These are phyloP conservation scores for Pitangus sulphuratus DNA, from an alignment of 2,797 vertebrate species.

Conservation along the genomic window DNA sequence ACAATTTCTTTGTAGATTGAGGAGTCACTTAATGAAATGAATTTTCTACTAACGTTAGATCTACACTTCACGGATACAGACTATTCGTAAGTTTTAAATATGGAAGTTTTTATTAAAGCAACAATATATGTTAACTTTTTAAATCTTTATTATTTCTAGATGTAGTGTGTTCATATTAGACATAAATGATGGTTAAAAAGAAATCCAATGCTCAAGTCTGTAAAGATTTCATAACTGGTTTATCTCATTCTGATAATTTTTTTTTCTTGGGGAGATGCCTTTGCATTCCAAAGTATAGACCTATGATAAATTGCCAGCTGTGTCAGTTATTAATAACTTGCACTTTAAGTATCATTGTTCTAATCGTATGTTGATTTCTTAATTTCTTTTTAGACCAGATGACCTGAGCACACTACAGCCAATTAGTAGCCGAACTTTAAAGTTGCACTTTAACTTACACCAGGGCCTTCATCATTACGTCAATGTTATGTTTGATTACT, in stretches of 20 bases:
- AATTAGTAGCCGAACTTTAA: slow-evolving; percentile 94
- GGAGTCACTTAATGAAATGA: slow-evolving; percentile 93
- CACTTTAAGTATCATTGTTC: background rate
- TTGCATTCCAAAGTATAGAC: background rate
- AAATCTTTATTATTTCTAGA: background rate
- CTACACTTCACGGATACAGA: slow-evolving; percentile 97
- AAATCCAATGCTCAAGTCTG: background rate
- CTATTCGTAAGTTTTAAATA: slow-evolving; percentile 88
- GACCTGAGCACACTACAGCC: slow-evolving; percentile 91
- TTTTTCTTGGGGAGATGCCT: background rate
- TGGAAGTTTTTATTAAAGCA: background rate
- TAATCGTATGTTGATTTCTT: background rate
- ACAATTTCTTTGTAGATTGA: slow-evolving; percentile 86
- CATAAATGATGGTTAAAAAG: background rate
- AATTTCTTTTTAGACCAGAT: slow-evolving; percentile 82
- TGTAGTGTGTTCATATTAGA: background rate
- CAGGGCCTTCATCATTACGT: slow-evolving; percentile 96
- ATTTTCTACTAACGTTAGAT: slow-evolving; percentile 94
- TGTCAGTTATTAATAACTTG: background rate
- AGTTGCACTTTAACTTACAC: slow-evolving; percentile 95
- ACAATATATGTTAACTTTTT: background rate
- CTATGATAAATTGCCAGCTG: background rate
- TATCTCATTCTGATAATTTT: background rate
- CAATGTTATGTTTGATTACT: slow-evolving; percentile 99
- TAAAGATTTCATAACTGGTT: background rate